These are phyloP conservation scores for Cryptoblepharus egeriae DNA, from an alignment of 2,797 vertebrate species.

Conservation along the genomic window DNA sequence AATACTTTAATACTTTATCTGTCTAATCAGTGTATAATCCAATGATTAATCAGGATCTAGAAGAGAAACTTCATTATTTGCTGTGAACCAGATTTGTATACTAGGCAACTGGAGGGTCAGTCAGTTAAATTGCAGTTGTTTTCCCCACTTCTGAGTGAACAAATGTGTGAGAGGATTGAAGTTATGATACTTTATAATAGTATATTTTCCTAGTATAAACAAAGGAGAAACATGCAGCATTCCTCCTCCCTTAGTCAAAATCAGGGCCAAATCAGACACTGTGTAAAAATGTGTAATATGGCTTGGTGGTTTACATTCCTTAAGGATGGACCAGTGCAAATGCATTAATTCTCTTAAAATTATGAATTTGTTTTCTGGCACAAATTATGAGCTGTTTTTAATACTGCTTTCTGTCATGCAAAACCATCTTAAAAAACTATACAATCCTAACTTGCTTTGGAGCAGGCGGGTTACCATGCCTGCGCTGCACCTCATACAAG, in stretches of 20 bases:
- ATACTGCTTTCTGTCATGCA: too few species aligned
- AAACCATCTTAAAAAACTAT: neutral
- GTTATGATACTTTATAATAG: neutral
- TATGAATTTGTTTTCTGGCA: too few species aligned
- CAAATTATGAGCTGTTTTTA: neutral
- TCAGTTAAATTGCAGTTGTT: slow-evolving; percentile 6
- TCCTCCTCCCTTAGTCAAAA: neutral
- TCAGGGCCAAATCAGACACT: too few species aligned
- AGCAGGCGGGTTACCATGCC: too few species aligned
- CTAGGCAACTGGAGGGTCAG: slow-evolving; percentile 39
- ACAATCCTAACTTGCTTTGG: too few species aligned
- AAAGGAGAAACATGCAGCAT: too few species aligned
- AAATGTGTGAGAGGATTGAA: neutral
- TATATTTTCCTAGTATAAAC: accelerated
- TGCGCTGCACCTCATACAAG: too few species aligned
- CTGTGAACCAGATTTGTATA: slow-evolving; percentile 46
- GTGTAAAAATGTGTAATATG: too few species aligned
- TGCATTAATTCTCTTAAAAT: too few species aligned
- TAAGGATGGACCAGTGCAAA: too few species aligned
- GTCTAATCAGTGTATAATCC: slow-evolving; percentile 66
- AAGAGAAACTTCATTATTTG: slow-evolving; percentile 37
- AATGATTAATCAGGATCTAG: slow-evolving; percentile 38
- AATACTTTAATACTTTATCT: too few species aligned
- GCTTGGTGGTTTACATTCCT: too few species aligned
- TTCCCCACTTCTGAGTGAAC: slow-evolving; percentile 24